A percentile compares a stretch with the other conserved stretches of the same genome.
Evolutionary conservation across 2,797 vertebrate species (phyloP).

Genomic region (Enteromius argenteus): DNA sequence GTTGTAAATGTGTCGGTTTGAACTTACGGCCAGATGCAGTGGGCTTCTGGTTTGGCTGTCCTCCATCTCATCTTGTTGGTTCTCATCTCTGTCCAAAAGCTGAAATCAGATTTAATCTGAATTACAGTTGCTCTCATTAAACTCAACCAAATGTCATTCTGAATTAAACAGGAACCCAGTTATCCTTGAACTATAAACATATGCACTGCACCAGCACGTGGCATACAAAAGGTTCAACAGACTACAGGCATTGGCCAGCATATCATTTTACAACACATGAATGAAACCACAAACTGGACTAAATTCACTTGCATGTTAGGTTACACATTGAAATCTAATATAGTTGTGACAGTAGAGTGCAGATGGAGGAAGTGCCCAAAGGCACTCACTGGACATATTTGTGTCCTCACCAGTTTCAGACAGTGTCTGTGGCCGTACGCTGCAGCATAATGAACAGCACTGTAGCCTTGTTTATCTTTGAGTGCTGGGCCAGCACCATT

Average conservation of each 20-base stretch:
- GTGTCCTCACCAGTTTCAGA: constrained; percentile 88
- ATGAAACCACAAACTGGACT: neutral
- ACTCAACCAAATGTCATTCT: neutral
- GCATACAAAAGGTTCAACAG: neutral
- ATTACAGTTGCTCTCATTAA: neutral
- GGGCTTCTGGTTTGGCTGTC: constrained; percentile 85
- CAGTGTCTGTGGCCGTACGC: constrained; percentile 96
- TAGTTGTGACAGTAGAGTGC: neutral
- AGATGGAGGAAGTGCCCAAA: neutral
- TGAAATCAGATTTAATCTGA: constrained; percentile 64
- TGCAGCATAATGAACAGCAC: constrained; percentile 92
- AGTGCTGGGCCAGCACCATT: constrained; percentile 89
- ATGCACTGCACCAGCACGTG: neutral
- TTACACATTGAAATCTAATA: neutral
- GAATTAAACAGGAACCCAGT: neutral
- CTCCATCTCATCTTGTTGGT: constrained; percentile 82
- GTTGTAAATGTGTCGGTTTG: neutral
- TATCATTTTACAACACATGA: neutral
- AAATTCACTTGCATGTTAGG: neutral
- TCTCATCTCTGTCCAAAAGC: constrained; percentile 90
- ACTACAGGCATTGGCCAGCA: neutral
- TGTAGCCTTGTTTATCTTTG: constrained; percentile 94
- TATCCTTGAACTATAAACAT: neutral
- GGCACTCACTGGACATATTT: neutral
- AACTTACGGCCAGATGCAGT: constrained; percentile 93